Conservation (phyloP, 2,113 vertebrate species). For the Bagarius yarrelli region DNA sequence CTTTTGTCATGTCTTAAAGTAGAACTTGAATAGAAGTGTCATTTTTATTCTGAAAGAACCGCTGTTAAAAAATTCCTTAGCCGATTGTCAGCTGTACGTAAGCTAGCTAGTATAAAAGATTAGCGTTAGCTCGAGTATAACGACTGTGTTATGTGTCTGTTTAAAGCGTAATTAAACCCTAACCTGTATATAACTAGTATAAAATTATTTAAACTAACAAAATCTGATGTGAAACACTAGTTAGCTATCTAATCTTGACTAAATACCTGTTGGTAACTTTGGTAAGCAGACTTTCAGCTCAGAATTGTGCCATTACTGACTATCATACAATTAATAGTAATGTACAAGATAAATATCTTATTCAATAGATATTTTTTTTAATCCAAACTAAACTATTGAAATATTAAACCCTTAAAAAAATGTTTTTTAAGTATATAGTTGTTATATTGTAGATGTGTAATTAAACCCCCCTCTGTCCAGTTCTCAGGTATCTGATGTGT, state of each 20-base stretch:
- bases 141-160: background rate
- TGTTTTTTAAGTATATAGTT: too few relatives aligned
- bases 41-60: background rate
- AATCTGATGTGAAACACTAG: background rate
- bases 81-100: background rate
- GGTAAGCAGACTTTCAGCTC: background rate
- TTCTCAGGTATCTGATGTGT: slow-evolving; percentile 64
- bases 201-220: background rate
- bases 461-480: background rate
- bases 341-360: background rate
- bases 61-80: background rate
- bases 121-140: background rate
- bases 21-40: background rate
- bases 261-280: background rate
- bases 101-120: background rate
- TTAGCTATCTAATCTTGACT: background rate
- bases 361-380: background rate
- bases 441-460: background rate
- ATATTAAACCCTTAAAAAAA: too few relatives aligned
- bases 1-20: background rate
- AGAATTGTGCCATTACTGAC: background rate
- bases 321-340: background rate
- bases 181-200: background rate
- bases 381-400: too few relatives aligned
- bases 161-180: background rate